These are phyloP conservation scores for Dipodomys ordii DNA, from an alignment of 2,113 vertebrate genomes.

Conservation along the genomic window DNA sequence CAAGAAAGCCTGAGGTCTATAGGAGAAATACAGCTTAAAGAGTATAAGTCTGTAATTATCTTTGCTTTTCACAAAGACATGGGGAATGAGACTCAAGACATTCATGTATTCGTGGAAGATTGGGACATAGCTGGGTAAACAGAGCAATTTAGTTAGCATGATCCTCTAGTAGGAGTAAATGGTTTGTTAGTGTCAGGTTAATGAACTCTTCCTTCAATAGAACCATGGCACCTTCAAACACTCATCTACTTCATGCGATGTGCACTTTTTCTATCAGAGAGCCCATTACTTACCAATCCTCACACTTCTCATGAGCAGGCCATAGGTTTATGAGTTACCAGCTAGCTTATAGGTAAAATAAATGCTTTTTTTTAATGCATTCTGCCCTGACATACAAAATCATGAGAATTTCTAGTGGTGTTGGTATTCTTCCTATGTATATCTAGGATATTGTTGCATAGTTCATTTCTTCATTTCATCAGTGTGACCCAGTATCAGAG, in stretches of 20 bases:
- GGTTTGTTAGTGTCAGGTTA: conserved; percentile 63
- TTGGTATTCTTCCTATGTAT: not conserved
- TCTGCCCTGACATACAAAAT: not conserved
- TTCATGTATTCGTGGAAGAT: conserved; percentile 56
- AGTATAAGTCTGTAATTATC: not conserved
- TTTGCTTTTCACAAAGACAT: not conserved
- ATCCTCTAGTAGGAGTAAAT: conserved; percentile 44
- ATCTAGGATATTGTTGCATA: not conserved
- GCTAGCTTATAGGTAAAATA: not conserved
- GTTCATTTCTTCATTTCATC: not conserved
- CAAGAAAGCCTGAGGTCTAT: not conserved
- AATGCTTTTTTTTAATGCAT: not conserved
- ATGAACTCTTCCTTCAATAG: conserved; percentile 55
- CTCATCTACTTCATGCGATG: conserved; percentile 28
- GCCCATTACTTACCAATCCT: conserved; percentile 37
- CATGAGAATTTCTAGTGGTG: not conserved
- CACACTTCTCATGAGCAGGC: not conserved
- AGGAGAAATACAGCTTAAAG: not conserved
- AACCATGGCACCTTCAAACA: conserved; percentile 32
- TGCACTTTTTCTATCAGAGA: conserved; percentile 46
- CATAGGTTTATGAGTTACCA: not conserved
- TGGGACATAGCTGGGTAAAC: conserved; percentile 45
- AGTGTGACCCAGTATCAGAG: not conserved
- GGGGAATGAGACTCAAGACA: conserved; percentile 48
- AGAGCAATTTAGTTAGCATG: conserved; percentile 63